Evolutionary conservation across 2,113 vertebrate species (phyloP), one percentile per base, ranked within the genome.

Genomic region (Prochilodus magdalenae): DNA sequence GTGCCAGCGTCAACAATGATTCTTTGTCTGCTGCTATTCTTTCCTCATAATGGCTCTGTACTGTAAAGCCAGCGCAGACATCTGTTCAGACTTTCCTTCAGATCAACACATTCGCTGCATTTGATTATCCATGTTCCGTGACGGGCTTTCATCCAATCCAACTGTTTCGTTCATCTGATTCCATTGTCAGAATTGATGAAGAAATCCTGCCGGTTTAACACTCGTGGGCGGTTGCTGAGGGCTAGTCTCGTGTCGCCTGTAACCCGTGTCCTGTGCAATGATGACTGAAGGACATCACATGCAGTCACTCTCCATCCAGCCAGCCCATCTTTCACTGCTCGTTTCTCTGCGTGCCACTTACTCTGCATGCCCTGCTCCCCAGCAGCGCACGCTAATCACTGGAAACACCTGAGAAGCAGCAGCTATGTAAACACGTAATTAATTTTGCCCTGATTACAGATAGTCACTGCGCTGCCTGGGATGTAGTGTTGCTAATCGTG

Each of bases 381-480:
- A 67, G 84, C 71, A 80, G 36, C 62, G 36, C 73, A 30, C 57
- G 57, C 29, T 77, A 73, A 69, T 83, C 76, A 83, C 55, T 62
- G 63, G 53, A 84, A 79, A 63, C 73, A 77, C 26, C 40, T 77
- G 60, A 65, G 79, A 88, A n/a, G 84, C 59, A 36, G 65, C 66
- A 71, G 70, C 27, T 26, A 80, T 84, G 83, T 74, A 89, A 86
- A 60, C 51, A 81, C 67, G 77, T 83, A 84, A 89, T 88, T 75
- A 84, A 73, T 63, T 49, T 85, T 84, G 30, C 62, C 63, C 76
- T 84, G 71, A 86, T 75, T 73, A 60, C 36, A 85, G 36, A 85
- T 26, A 47, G 77, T 73, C 20, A 72, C 70, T 29, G 13, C 63
- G n/a, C 67, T 73, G 78, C 67, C 51, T 69, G 62, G 60, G 27